Evolutionary conservation across 2,113 vertebrate genomes (phyloP).

Genomic region (Brachyhypopomus occidentalis): DNA sequence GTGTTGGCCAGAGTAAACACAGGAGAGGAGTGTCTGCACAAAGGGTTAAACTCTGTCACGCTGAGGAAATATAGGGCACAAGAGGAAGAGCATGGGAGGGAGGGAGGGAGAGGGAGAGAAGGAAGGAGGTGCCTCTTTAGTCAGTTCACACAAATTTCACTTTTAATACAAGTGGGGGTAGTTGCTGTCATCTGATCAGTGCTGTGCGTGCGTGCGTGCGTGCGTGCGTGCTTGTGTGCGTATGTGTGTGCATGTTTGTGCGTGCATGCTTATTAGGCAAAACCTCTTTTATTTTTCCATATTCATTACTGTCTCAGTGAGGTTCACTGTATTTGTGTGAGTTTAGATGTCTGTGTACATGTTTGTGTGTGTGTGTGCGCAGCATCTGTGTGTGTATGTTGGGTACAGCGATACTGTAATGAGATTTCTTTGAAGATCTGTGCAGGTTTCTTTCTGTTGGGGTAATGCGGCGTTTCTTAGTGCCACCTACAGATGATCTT

Average conservation of each 20-base stretch:
- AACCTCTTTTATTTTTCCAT: not conserved
- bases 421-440: slow-evolving; percentile 1
- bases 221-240: slow-evolving; percentile 25
- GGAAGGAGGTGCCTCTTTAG: slow-evolving; percentile 60
- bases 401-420: not conserved
- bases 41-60: slow-evolving; percentile 75
- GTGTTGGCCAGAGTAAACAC: slow-evolving; percentile 59
- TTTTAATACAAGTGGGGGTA: slow-evolving; percentile 48
- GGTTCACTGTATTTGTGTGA: slow-evolving; percentile 6
- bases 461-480: slow-evolving; percentile 14
- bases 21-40: slow-evolving; percentile 72
- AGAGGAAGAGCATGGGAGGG: slow-evolving; percentile 68
- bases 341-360: slow-evolving; percentile 47
- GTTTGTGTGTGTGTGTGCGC: slow-evolving; percentile 18
- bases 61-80: slow-evolving; percentile 70
- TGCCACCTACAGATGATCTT: slow-evolving; percentile 63
- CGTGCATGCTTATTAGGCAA: not conserved
- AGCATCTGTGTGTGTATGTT: not conserved
- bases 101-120: slow-evolving; percentile 68
- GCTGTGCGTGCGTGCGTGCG: not conserved
- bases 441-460: slow-evolving; percentile 33
- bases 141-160: slow-evolving; percentile 70
- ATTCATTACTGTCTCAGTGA: not conserved
- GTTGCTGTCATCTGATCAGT: not conserved
- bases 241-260: slow-evolving; percentile 30